Evolutionary conservation across 2,113 vertebrate species (phyloP).

Genomic region (Tor tambroides): DNA sequence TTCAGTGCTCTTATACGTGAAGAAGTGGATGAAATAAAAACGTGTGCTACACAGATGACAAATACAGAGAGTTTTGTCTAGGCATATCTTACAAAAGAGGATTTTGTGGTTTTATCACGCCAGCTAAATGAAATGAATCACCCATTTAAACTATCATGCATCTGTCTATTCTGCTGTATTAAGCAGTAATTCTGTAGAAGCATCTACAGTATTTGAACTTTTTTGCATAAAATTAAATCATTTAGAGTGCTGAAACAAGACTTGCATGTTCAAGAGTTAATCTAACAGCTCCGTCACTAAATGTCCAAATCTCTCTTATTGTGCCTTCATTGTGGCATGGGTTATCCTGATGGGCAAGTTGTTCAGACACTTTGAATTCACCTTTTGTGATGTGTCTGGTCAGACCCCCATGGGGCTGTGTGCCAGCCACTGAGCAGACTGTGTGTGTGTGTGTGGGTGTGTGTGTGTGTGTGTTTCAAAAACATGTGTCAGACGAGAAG

Average conservation of each 20-base stretch:
- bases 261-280: background rate
- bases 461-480: background rate
- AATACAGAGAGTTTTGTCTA: slow-evolving; percentile 6
- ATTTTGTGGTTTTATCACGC: slow-evolving; percentile 4
- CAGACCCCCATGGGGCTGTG: slow-evolving; percentile 45
- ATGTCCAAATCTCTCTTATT: slow-evolving; percentile 52
- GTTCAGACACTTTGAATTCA: slow-evolving; percentile 50
- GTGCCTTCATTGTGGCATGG: slow-evolving; percentile 67
- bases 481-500: slow-evolving; percentile 13
- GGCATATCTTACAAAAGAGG: background rate
- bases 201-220: no score
- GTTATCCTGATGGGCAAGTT: slow-evolving; percentile 64
- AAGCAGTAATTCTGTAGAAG: background rate
- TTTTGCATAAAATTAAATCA: background rate
- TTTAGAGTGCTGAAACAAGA: background rate
- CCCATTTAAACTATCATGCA: background rate
- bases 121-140: background rate
- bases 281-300: background rate
- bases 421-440: slow-evolving; percentile 45
- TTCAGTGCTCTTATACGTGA: background rate
- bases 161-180: background rate
- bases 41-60: background rate
- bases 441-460: slow-evolving; percentile 1
- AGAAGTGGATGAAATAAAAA: background rate
- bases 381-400: slow-evolving; percentile 64